Evolutionary conservation across 2,888 invertebrate species (phyloP), one percentile per base, ranked within the genome.

Genomic region (Pollenia labialis): DNA sequence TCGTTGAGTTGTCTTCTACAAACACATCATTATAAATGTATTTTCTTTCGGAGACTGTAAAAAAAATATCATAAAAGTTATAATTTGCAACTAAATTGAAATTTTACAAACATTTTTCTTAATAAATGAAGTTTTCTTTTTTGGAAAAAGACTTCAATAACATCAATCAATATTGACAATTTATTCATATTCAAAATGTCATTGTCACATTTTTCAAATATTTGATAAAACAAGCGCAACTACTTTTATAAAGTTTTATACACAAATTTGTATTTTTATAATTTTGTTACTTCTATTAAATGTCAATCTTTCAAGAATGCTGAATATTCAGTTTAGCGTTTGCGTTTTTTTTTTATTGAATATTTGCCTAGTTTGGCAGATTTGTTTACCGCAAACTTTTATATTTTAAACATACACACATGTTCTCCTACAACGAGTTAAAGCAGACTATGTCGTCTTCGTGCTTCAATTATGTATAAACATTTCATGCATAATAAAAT

Each of bases 401-500:
- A 6, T 32, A 32, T 32, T 32, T 32, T 32, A 32, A 32, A 32
- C 54, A 54, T 4, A 40, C 52, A n/a, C 32, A 10, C 23, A 68
- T n/a, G 68, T 68, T 50, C 50, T 40, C 40, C 8, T 6, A 11
- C 16, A 69, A 40, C n/a, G 8, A 40, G 40, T 69, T 40, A 2
- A 7, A 42, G 11, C 10, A 42, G 69, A 16, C 54, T 11, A 16
- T 6, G 75, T 14, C 3, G 4, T 18, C 9, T 44, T 56, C 40
- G 23, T 11, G 46, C 81, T 74, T 74, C 80, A 84, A 74, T 87
- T 77, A 91, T 23, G 23, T 23, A 23, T 66, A 66, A 66, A 77
- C 90, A 90, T 90, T 91, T 90, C 90, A 90, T 91, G 90, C 90
- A 90, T 91, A 90, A 90, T 90, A 90, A 90, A 90, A 40, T 69